Percentiles rank a stretch among this genome's conserved stretches.
Evolutionary conservation across 2,797 vertebrate genomes (phyloP).

Genomic region (Oceanodroma leucorhoa): DNA sequence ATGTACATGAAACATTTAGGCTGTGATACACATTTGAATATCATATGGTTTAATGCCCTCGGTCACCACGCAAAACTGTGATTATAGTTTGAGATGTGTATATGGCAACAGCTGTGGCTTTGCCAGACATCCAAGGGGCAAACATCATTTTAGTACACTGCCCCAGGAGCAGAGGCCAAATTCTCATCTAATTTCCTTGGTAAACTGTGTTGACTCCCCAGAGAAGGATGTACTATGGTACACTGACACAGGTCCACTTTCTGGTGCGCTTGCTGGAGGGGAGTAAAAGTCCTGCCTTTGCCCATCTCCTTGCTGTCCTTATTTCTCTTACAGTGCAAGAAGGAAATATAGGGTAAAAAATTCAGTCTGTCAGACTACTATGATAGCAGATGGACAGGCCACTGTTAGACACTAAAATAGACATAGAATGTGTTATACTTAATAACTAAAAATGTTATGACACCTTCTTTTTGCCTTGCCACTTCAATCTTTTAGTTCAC

Average conservation of each 20-base stretch:
- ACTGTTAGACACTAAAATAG: neutral
- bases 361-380: neutral
- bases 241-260: rapidly evolving
- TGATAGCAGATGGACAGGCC: neutral
- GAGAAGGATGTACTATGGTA: no score
- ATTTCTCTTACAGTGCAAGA: neutral
- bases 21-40: neutral
- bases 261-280: neutral
- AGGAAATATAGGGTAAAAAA: neutral
- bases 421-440: neutral
- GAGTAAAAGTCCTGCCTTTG: neutral
- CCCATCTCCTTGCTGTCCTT: neutral
- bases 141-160: neutral
- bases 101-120: neutral
- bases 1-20: neutral
- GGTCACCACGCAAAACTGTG: rapidly evolving
- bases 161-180: neutral
- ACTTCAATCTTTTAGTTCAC: neutral
- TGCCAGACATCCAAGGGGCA: neutral
- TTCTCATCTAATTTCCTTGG: neutral
- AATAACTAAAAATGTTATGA: neutral
- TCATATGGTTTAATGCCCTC: rapidly evolving
- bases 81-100: neutral
- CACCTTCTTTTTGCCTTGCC: neutral
- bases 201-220: neutral